Conservation (phyloP, 53 echinoderm and acorn worm species). For the Crossaster papposus region DNA sequence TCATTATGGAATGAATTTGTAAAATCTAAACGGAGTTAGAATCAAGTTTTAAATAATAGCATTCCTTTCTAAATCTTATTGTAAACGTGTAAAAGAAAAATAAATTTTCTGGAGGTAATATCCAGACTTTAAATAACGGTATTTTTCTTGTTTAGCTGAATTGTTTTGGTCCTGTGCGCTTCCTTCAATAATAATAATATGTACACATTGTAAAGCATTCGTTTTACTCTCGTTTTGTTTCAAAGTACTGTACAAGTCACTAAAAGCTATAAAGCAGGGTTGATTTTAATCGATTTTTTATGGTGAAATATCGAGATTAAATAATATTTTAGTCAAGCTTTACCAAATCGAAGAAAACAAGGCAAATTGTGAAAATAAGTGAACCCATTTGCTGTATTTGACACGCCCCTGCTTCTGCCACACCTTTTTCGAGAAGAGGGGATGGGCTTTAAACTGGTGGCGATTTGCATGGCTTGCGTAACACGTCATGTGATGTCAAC, state of each 20-base stretch:
- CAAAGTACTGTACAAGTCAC: too few relatives aligned
- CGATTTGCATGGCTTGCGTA: conserved; percentile 59
- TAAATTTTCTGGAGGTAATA: not conserved
- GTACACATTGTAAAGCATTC: too few relatives aligned
- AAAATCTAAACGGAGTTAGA: not conserved
- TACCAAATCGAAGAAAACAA: too few relatives aligned
- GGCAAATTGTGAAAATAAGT: too few relatives aligned
- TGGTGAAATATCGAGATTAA: not conserved
- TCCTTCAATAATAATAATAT: too few relatives aligned
- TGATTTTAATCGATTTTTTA: too few relatives aligned
- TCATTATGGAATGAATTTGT: not conserved
- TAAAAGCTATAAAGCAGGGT: too few relatives aligned
- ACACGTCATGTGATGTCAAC: conserved; percentile 59
- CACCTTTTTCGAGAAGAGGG: conserved; percentile 40
- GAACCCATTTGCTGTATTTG: not conserved
- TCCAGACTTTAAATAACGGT: not conserved
- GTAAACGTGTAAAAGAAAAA: not conserved
- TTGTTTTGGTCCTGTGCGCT: not conserved
- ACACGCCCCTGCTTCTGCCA: conserved; percentile 34
- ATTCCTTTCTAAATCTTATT: not conserved
- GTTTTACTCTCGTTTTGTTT: too few relatives aligned
- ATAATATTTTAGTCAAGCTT: too few relatives aligned
- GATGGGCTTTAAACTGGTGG: conserved; percentile 42
- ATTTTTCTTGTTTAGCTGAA: not conserved
- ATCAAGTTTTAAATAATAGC: not conserved